A percentile compares a stretch with the other conserved stretches of the same genome.
These are phyloP conservation scores for Solenopsis fugax DNA, from an alignment of 1,140 invertebrate species.

Conservation along the genomic window DNA sequence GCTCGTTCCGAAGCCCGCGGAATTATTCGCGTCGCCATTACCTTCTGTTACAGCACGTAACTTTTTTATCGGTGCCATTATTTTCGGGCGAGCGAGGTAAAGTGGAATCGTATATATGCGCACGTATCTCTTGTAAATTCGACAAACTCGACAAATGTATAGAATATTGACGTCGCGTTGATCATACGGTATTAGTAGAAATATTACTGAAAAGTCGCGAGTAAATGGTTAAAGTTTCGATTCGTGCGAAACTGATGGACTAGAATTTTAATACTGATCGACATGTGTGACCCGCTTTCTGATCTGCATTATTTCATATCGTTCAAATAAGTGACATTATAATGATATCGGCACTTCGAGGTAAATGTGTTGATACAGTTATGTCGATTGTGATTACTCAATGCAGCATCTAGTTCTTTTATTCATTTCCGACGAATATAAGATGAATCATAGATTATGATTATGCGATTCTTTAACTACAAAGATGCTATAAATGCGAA, in stretches of 20 bases:
- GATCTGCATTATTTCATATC: neutral
- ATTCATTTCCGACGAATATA: too few species aligned
- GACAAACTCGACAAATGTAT: neutral
- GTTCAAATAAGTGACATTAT: neutral
- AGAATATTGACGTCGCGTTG: conserved; percentile 35
- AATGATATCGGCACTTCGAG: neutral
- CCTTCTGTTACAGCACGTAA: conserved; percentile 32
- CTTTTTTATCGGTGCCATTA: conserved; percentile 51
- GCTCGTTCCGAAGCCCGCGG: neutral
- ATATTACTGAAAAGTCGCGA: neutral
- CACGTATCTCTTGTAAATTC: conserved; percentile 54
- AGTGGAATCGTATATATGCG: neutral
- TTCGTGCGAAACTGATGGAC: neutral
- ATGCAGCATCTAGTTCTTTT: too few species aligned
- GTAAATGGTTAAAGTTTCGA: conserved; percentile 16
- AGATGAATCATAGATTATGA: too few species aligned
- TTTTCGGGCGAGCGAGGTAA: conserved; percentile 16
- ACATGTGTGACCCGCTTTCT: conserved; percentile 16
- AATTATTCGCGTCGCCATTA: conserved; percentile 36
- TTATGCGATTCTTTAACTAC: too few species aligned
- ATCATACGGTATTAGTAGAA: conserved; percentile 24
- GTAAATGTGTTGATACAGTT: neutral
- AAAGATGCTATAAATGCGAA: too few species aligned
- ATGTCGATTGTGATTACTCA: too few species aligned
- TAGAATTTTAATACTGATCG: conserved; percentile 44